phyloP scores from a whole-genome alignment of 2,888 invertebrate species.

The Hemithea aestivaria region DNA sequence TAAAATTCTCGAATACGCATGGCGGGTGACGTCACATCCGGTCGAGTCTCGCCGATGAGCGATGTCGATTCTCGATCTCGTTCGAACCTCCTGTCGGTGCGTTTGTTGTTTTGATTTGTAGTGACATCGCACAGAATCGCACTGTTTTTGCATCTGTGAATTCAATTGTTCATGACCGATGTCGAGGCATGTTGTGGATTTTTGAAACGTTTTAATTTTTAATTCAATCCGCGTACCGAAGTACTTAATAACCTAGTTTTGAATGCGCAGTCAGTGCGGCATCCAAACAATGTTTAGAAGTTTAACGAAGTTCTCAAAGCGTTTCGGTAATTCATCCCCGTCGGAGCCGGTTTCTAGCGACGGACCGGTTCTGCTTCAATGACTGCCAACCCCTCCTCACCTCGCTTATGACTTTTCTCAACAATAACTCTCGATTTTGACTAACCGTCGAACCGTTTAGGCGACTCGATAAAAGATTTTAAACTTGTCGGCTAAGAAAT shows the following conservation, averaged over 20 bases:
- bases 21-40: slow-evolving; percentile 72
- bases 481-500: slow-evolving; percentile 9
- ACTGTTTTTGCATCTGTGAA: slow-evolving; percentile 56
- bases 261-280: slow-evolving; percentile 14
- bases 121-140: slow-evolving; percentile 49
- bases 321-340: slow-evolving; percentile 70
- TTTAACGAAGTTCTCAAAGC: slow-evolving; percentile 48
- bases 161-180: slow-evolving; percentile 29
- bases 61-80: slow-evolving; percentile 57
- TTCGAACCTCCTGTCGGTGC: slow-evolving; percentile 71
- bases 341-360: slow-evolving; percentile 61
- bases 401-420: slow-evolving; percentile 43
- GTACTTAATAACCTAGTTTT: slow-evolving; percentile 9
- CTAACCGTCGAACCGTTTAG: slow-evolving; percentile 28
- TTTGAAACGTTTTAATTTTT: too few species aligned
- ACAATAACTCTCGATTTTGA: slow-evolving; percentile 63
- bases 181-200: slow-evolving; percentile 20
- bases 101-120: slow-evolving; percentile 71
- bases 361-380: slow-evolving; percentile 77
- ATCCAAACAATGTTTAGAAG: slow-evolving; percentile 33
- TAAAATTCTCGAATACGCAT: slow-evolving; percentile 74
- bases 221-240: too few species aligned
- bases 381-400: slow-evolving; percentile 63
- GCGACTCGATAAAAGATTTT: slow-evolving; percentile 28
- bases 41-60: slow-evolving; percentile 25